phyloP scores from a whole-genome alignment of 2,113 vertebrate species.

The Nerophis ophidion region DNA sequence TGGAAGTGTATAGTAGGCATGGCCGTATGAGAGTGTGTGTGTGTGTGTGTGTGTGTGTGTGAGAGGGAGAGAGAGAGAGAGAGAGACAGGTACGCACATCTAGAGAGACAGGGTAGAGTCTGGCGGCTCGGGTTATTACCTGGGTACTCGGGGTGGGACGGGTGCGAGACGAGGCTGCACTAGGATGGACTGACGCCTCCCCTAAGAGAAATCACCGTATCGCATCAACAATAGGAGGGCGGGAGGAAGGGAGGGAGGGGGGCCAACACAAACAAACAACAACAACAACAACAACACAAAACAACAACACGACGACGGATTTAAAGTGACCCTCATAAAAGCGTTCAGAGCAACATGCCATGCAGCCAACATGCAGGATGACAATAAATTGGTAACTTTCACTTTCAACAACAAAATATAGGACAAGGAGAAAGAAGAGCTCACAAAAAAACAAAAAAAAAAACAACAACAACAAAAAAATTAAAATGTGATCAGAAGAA shows the following conservation, averaged over 20 bases:
- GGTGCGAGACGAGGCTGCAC: constrained; percentile 78
- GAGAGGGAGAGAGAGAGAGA: constrained; percentile 9
- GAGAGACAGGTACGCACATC: constrained; percentile 20
- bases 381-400: too few species aligned
- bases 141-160: constrained; percentile 75
- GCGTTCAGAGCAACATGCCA: constrained; percentile 32
- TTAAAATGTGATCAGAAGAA: too few species aligned
- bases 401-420: too few species aligned
- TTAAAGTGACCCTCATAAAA: too few species aligned
- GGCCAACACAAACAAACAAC: constrained; percentile 18
- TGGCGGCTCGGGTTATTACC: constrained; percentile 73
- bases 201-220: constrained; percentile 84
- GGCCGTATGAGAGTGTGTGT: background rate
- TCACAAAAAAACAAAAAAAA: too few species aligned
- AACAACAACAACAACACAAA: constrained; percentile 33
- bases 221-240: constrained; percentile 69
- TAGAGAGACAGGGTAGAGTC: constrained; percentile 56
- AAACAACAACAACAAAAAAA: too few species aligned
- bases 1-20: too few species aligned
- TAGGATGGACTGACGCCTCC: constrained; percentile 82
- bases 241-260: constrained; percentile 15
- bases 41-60: background rate
- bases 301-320: constrained; percentile 21
- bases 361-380: constrained; percentile 16
- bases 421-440: too few species aligned